Evolutionary conservation across 2,113 vertebrate species (phyloP).

Genomic region (Dromiciops gliroides): DNA sequence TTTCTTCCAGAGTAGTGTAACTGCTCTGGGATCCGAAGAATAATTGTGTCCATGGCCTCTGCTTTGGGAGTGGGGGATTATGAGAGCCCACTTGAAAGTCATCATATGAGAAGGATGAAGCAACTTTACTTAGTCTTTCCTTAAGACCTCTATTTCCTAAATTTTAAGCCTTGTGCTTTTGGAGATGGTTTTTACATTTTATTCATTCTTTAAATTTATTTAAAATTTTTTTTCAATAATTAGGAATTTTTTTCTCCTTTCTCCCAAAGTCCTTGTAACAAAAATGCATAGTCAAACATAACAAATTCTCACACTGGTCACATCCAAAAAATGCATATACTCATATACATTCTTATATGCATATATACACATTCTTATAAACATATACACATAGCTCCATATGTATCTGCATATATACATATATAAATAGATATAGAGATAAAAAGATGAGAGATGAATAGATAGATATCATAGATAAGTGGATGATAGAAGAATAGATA

Average conservation of each 20-base stretch:
- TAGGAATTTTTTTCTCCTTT: neutral
- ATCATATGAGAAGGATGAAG: neutral
- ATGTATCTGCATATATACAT: neutral
- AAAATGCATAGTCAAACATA: neutral
- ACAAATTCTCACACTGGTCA: neutral
- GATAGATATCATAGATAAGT: neutral
- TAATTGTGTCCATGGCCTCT: neutral
- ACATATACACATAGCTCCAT: neutral
- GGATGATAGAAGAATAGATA: too few relatives aligned
- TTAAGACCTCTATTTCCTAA: neutral
- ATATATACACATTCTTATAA: neutral
- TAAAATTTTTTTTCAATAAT: neutral
- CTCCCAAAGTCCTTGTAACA: neutral
- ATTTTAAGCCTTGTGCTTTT: neutral
- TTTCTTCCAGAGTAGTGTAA: neutral
- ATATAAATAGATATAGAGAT: neutral
- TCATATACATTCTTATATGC: neutral
- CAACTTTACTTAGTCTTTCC: neutral
- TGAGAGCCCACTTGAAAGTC: neutral
- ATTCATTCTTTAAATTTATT: neutral
- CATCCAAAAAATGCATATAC: neutral
- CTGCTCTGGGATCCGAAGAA: neutral
- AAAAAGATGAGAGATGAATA: neutral
- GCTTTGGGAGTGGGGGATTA: neutral
- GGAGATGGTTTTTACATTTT: neutral